Evolutionary conservation across 2,888 invertebrate genomes (phyloP), one percentile per base, ranked within the genome.

Genomic region (Achlya flavicornis): DNA sequence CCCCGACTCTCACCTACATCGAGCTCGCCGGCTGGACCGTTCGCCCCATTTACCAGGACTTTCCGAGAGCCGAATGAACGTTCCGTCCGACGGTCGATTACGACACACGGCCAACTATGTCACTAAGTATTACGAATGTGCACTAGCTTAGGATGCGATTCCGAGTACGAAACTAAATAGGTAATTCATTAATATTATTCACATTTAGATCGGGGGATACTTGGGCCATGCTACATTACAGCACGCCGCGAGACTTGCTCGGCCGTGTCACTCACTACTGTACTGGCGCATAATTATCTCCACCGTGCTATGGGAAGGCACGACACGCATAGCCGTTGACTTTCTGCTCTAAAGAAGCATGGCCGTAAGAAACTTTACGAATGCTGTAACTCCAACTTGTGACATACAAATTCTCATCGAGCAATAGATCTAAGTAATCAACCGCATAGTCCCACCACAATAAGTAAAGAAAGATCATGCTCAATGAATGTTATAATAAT

Each of bases 401-500:
- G 79, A 86, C 86, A 87, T 84, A 85, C 81, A 83, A 80, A 74
- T 80, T 84, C 71, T 84, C 76, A 84, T 87, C 87, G 88, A 88
- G 86, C 88, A 88, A 79, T 85, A 85, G 79, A 83, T 86, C 84
- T n/a, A n/a, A n/a, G n/a, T 86, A 87, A 86, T 86, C 81, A 86
- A 91, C 84, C 83, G 85, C 86, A 83, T 86, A 84, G 77, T 88
- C 89, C 91, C 92, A 91, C 88, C 90, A 91, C 89, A 88, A 82
- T 73, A 81, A 86, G 78, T 89, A 87, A 88, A 87, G 80, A 87
- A 88, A 84, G 78, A 81, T 86, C 91, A 92, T 92, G 93, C 92
- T 91, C 86, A 84, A 91, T 91, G 87, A 88, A 87, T 91, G 90
- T 91, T 91, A 91, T 86, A 80, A 83, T 83, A 86, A 91, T 88